A percentile compares a stretch with the other conserved stretches of the same genome.
These are phyloP conservation scores for Melieria crassipennis DNA, from an alignment of 2,888 invertebrate genomes.

Conservation along the genomic window DNA sequence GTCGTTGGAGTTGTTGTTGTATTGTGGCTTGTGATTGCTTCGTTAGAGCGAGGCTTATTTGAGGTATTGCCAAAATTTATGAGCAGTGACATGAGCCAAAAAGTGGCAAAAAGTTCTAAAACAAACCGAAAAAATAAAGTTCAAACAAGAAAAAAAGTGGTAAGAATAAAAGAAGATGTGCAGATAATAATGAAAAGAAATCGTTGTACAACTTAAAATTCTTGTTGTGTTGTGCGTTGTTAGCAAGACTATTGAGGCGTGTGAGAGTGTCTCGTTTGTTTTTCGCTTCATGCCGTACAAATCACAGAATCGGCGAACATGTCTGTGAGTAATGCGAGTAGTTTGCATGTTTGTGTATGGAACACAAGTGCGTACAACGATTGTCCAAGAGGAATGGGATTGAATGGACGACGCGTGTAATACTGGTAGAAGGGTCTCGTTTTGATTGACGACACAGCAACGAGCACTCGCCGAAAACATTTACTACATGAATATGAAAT, in stretches of 20 bases:
- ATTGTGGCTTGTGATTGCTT: slow-evolving; percentile 41
- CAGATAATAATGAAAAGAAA: slow-evolving; percentile 18
- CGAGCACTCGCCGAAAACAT: neutral
- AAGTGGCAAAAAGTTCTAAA: neutral
- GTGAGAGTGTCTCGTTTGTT: slow-evolving; percentile 2
- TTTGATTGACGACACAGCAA: neutral
- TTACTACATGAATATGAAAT: too few relatives aligned
- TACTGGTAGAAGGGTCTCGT: slow-evolving; percentile 14
- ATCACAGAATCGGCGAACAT: too few relatives aligned
- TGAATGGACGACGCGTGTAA: slow-evolving; percentile 28
- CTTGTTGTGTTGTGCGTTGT: slow-evolving; percentile 47
- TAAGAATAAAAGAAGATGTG: neutral
- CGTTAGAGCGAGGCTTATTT: slow-evolving; percentile 39
- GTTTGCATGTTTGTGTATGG: too few relatives aligned
- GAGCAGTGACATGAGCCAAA: slow-evolving; percentile 12
- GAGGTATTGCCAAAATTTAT: slow-evolving; percentile 41
- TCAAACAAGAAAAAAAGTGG: slow-evolving; percentile 27
- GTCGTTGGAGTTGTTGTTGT: slow-evolving; percentile 18
- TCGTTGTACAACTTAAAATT: slow-evolving; percentile 48
- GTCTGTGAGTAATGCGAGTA: too few relatives aligned
- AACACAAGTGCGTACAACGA: neutral
- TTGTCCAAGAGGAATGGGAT: slow-evolving; percentile 19
- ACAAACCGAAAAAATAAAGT: slow-evolving; percentile 2
- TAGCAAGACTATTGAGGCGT: slow-evolving; percentile 24
- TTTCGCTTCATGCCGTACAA: neutral